Base-by-base conservation (phyloP, 2,113 vertebrate genomes). In the Psettodes erumei region DNA sequence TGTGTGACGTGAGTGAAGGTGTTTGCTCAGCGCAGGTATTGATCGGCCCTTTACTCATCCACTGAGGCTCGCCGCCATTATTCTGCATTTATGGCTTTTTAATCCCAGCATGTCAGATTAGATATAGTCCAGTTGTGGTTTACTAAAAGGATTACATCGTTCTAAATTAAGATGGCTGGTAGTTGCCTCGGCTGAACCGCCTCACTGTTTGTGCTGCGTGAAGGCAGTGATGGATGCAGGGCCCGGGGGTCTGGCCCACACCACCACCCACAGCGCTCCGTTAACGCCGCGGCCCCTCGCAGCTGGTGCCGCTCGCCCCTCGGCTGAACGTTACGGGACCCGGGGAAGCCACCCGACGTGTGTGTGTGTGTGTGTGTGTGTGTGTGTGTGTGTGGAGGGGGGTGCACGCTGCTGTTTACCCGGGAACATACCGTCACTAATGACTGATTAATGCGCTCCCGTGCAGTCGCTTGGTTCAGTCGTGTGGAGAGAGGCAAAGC, bases 341-440 rank as follows among this genome's bases (percentile, higher is more conserved):
- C n/a, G n/a, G 16, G 54, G 65, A 33, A 69, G 55, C 64, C 68
- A 45, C 71, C 64, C 80, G 48, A 54, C 2, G 7, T n/a, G n/a
- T n/a, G n/a, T n/a, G n/a, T n/a, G n/a, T n/a, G n/a, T n/a, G n/a
- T n/a, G n/a, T n/a, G n/a, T n/a, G n/a, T n/a, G n/a, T n/a, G n/a
- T n/a, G n/a, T n/a, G n/a, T n/a, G n/a, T n/a, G n/a, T n/a, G n/a
- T n/a, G n/a, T n/a, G n/a, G n/a, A n/a, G n/a, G n/a, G n/a, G n/a
- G n/a, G n/a, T n/a, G n/a, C n/a, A n/a, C n/a, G 77, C 70, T 6
- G 59, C 38, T 82, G 85, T 87, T 87, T 84, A 67, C 61, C 76
- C 73, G 35, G 30, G 19, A 82, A 65, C 85, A 81, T 82, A 71
- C 77, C 81, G 50, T 61, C 86, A 81, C 83, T 82, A 87, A 87